A percentile compares a stretch with the other conserved stretches of the same genome.
Conservation (phyloP, 2,797 vertebrate genomes). For the Meriones psammophilus region DNA sequence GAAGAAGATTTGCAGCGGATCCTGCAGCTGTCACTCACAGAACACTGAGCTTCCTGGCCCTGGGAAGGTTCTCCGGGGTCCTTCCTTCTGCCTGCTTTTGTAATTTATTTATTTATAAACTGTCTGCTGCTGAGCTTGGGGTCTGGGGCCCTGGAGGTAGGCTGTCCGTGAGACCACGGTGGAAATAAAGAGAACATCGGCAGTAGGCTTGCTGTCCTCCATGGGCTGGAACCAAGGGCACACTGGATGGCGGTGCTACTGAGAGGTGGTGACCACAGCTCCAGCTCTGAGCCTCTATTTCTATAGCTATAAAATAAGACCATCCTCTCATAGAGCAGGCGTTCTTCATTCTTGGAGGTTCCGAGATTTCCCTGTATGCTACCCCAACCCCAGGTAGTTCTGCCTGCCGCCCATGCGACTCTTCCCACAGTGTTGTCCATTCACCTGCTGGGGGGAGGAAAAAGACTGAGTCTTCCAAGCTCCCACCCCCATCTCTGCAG, state of each 20-base stretch:
- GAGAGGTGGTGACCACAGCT: not conserved
- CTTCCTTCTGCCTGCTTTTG: slow-evolving; percentile 56
- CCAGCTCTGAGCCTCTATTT: not conserved
- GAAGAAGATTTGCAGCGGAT: slow-evolving; percentile 96
- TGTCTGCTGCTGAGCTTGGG: slow-evolving; percentile 73
- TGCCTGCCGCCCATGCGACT: not conserved
- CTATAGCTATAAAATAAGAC: not conserved
- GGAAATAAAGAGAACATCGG: slow-evolving; percentile 78
- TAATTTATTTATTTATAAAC: slow-evolving; percentile 86
- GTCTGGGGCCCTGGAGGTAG: slow-evolving; percentile 60
- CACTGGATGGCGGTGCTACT: not conserved
- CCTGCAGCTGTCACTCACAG: slow-evolving; percentile 95
- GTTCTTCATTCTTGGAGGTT: not conserved
- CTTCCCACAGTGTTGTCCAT: not conserved
- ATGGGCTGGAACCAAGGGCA: not conserved
- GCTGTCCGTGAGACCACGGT: not conserved
- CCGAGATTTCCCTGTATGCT: not conserved
- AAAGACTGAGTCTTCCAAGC: not conserved
- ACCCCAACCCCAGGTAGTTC: not conserved
- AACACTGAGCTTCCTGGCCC: slow-evolving; percentile 90
- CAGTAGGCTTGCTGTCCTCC: slow-evolving; percentile 58
- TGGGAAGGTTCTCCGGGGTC: not conserved
- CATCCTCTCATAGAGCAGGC: not conserved
- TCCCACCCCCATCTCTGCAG: not conserved
- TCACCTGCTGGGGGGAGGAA: rapidly evolving